Base-by-base conservation (phyloP, 2,113 vertebrate species). In the Beaufortia kweichowensis region DNA sequence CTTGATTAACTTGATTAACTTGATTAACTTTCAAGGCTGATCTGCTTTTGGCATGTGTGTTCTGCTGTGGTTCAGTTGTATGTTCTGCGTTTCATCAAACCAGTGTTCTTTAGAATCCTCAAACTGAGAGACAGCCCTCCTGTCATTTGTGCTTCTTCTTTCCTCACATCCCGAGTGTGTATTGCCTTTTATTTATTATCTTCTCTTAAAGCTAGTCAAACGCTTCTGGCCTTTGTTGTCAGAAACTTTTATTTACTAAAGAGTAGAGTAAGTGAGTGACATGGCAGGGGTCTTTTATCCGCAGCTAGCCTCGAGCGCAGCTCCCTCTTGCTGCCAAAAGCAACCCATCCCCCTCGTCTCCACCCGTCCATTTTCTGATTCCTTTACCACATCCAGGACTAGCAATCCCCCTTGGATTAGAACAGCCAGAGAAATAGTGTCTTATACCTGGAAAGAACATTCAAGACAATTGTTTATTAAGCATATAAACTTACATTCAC, bases 181-280 rank as follows among this genome's bases (percentile, higher is more conserved):
- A 60, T 65, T 81, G 83, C 89, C 86, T 86, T 88, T 90, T 87
- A 90, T 88, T 92, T 88, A 92, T 91, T 89, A 88, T 92, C 86
- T 76, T 62, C 85, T 87, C 84, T 86, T 89, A 91, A 91, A 89
- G 87, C 89, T 88, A 90, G 89, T 90, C 89, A 89, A 88, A 86
- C 86, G 59, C 89, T 87, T 79, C 88, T 89, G 84, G 59, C 84
- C 92, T 93, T 92, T 93, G 92, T 93, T 92, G 92, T 92, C 92
- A 92, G 91, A 91, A 91, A 88, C 89, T 90, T 90, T 92, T 92
- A 91, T 93, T 92, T 92, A 90, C 89, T 89, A 92, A 91, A 92
- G 91, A 90, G 88, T 81, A 85, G 81, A 87, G 89, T 91, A 90
- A 92, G 91, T 91, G 92, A 91, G 86, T 91, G 91, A 93, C 92